phyloP scores from a whole-genome alignment of 2,888 invertebrate genomes.

The Chrysina gloriosa region DNA sequence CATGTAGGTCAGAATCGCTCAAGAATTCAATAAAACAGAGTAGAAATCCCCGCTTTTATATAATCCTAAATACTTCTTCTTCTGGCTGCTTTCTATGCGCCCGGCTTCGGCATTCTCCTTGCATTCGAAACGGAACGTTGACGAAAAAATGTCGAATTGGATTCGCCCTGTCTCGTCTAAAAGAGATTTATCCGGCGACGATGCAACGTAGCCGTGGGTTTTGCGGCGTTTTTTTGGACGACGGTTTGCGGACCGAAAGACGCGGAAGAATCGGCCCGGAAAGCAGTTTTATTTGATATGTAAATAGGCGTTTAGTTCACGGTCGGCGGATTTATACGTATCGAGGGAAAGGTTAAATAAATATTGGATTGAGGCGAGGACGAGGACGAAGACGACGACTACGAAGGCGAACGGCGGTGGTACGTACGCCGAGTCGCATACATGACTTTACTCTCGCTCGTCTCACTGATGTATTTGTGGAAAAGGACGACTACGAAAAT shows the following conservation, averaged over 20 bases:
- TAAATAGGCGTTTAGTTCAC: conserved; percentile 42
- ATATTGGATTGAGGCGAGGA: conserved; percentile 38
- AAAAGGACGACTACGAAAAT: conserved; percentile 13
- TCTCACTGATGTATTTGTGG: conserved; percentile 15
- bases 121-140: neutral
- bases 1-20: neutral
- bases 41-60: neutral
- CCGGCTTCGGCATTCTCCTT: neutral
- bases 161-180: conserved; percentile 8
- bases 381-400: conserved; percentile 10
- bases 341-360: conserved; percentile 42
- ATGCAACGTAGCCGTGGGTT: conserved; percentile 8
- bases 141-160: conserved; percentile 17
- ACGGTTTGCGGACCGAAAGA: conserved; percentile 1
- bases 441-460: conserved; percentile 20
- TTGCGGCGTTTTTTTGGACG: conserved; percentile 2
- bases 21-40: conserved; percentile 23
- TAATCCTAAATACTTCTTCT: conserved; percentile 1
- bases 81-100: neutral
- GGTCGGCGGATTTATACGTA: conserved; percentile 39
- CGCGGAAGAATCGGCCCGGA: conserved; percentile 25
- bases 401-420: neutral
- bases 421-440: neutral
- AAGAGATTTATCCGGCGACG: conserved; percentile 7
- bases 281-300: conserved; percentile 43